These are phyloP conservation scores for Megaceryle maxima DNA, from an alignment of 2,113 vertebrate genomes.

Conservation along the genomic window DNA sequence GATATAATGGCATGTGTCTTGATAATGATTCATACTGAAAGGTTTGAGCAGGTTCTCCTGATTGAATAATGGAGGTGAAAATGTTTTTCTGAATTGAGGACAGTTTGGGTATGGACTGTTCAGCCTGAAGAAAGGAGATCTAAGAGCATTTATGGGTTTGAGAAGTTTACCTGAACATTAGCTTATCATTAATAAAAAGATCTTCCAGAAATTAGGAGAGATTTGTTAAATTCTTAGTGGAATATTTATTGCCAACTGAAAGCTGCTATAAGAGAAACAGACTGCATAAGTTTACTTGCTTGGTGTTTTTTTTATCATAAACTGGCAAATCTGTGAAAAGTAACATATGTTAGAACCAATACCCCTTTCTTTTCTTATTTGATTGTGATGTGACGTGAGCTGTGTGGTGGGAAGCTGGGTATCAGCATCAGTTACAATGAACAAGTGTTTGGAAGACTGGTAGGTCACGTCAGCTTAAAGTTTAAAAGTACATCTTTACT, in stretches of 20 bases:
- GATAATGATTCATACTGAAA: conserved; percentile 10
- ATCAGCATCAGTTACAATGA: background rate
- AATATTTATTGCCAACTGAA: background rate
- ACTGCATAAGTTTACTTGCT: background rate
- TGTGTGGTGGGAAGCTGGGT: background rate
- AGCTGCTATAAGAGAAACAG: background rate
- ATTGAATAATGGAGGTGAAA: conserved; percentile 16
- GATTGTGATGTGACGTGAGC: background rate
- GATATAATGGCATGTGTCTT: background rate
- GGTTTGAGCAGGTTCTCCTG: background rate
- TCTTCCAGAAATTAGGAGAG: background rate
- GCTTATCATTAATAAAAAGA: background rate
- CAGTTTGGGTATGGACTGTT: background rate
- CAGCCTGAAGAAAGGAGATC: background rate
- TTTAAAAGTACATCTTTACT: background rate
- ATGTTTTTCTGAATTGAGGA: background rate
- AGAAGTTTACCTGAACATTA: background rate
- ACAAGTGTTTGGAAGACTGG: background rate
- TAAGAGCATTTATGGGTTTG: background rate
- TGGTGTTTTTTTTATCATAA: background rate
- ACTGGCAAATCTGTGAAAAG: background rate
- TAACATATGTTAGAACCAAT: background rate
- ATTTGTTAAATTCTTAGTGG: background rate
- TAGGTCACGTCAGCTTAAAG: background rate
- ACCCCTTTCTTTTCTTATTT: background rate